Evolutionary conservation across 2,888 invertebrate genomes (phyloP).

Genomic region (Trissolcus japonicus): DNA sequence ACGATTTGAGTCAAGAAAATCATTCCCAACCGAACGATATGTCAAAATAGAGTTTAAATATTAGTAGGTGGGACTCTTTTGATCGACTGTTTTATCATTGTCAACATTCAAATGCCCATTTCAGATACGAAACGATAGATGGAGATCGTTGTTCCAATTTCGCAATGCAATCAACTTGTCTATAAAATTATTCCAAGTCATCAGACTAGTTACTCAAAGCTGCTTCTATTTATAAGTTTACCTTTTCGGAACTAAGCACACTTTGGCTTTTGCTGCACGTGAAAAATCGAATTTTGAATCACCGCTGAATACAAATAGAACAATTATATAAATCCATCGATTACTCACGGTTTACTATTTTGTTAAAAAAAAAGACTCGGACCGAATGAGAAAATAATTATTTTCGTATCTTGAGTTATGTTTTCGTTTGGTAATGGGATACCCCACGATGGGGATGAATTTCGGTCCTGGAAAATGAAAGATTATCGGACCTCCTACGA

Average conservation of each 20-base stretch:
- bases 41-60: too few relatives aligned
- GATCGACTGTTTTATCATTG: too few relatives aligned
- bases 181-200: background rate
- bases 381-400: too few relatives aligned
- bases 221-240: background rate
- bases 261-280: background rate
- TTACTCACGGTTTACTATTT: background rate
- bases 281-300: background rate
- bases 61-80: too few relatives aligned
- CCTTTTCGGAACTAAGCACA: background rate
- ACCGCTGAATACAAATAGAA: background rate
- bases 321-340: background rate
- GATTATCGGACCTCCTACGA: constrained; percentile 64
- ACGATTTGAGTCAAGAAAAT: too few relatives aligned
- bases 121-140: background rate
- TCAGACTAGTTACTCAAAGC: background rate
- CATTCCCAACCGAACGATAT: too few relatives aligned
- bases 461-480: background rate
- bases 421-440: too few relatives aligned
- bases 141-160: background rate
- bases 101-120: background rate
- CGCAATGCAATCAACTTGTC: background rate
- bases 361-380: too few relatives aligned
- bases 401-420: too few relatives aligned
- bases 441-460: background rate